Percentiles rank a stretch among this genome's conserved stretches.
These are phyloP conservation scores for Acanthosoma haemorrhoidale DNA, from an alignment of 2,888 invertebrate species.

Conservation along the genomic window DNA sequence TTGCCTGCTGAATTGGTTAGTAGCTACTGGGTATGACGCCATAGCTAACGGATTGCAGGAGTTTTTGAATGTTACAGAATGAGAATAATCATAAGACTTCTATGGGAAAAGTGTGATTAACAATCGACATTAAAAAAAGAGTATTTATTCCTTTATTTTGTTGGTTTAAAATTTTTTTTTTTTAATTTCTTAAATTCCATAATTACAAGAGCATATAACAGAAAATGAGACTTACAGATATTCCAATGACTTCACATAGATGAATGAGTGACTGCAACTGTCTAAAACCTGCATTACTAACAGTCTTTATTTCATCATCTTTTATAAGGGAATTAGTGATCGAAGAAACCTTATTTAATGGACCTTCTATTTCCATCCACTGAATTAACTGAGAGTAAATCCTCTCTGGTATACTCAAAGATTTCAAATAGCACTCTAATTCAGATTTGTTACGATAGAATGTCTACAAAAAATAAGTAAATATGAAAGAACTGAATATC, in stretches of 20 bases:
- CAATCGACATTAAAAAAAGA: too few relatives aligned
- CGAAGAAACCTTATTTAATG: slow-evolving; percentile 56
- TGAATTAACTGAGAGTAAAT: slow-evolving; percentile 59
- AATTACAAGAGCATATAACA: neutral
- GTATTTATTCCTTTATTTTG: too few relatives aligned
- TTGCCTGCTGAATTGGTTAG: too few relatives aligned
- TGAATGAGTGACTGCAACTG: slow-evolving; percentile 69
- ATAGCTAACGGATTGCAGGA: too few relatives aligned
- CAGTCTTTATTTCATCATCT: slow-evolving; percentile 50
- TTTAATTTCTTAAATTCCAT: neutral
- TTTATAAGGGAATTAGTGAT: slow-evolving; percentile 51
- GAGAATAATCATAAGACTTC: too few relatives aligned
- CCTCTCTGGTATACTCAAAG: slow-evolving; percentile 62
- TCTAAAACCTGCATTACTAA: slow-evolving; percentile 64
- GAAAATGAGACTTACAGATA: slow-evolving; percentile 54
- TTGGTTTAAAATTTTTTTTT: neutral
- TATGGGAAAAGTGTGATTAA: too few relatives aligned
- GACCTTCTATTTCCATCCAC: slow-evolving; percentile 63
- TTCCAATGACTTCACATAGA: slow-evolving; percentile 66
- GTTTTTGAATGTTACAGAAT: too few relatives aligned
- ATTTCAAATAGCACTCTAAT: slow-evolving; percentile 63
- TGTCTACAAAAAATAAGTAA: slow-evolving; percentile 44
- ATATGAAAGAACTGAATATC: neutral
- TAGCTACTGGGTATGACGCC: too few relatives aligned
- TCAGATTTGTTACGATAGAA: slow-evolving; percentile 58